Conservation (phyloP, 2,113 vertebrate genomes). For the Merops nubicus region DNA sequence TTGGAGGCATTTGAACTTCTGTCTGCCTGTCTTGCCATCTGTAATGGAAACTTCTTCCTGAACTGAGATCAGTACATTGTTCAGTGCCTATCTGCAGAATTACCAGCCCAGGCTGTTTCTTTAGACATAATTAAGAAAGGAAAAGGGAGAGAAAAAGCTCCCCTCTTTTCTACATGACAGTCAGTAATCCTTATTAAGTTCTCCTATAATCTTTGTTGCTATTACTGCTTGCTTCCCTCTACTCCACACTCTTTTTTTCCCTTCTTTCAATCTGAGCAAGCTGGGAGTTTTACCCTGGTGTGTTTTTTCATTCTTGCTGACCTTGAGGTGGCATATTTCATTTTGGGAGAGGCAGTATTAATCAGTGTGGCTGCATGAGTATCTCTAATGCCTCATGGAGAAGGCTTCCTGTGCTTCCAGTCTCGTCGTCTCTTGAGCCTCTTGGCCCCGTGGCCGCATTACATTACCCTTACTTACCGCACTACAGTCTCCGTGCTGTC, state of each 20-base stretch:
- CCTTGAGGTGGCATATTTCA: constrained; percentile 23
- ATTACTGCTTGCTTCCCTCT: not conserved
- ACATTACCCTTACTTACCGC: constrained; percentile 28
- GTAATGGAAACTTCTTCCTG: not conserved
- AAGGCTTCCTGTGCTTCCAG: constrained; percentile 59
- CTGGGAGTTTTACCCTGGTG: not conserved
- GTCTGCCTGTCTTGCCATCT: not conserved
- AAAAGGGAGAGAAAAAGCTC: not conserved
- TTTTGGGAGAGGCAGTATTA: constrained; percentile 52
- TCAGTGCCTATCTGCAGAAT: not conserved
- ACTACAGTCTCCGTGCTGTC: constrained; percentile 35
- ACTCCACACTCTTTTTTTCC: not conserved
- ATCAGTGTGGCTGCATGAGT: constrained; percentile 30
- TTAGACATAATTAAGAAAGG: not conserved
- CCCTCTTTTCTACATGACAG: not conserved
- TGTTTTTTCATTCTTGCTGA: not conserved
- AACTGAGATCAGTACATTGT: not conserved
- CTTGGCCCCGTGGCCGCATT: not conserved
- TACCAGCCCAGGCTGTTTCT: not conserved
- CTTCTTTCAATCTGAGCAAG: not conserved
- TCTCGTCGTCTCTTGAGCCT: not conserved
- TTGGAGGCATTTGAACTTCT: not conserved
- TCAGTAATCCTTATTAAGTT: not conserved
- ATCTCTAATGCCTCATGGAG: constrained; percentile 53
- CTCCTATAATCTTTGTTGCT: not conserved